A percentile compares a stretch with the other conserved stretches of the same genome.
These are phyloP conservation scores for Pristionchus exspectatus DNA, from an alignment of 2,888 invertebrate species.

Conservation along the genomic window DNA sequence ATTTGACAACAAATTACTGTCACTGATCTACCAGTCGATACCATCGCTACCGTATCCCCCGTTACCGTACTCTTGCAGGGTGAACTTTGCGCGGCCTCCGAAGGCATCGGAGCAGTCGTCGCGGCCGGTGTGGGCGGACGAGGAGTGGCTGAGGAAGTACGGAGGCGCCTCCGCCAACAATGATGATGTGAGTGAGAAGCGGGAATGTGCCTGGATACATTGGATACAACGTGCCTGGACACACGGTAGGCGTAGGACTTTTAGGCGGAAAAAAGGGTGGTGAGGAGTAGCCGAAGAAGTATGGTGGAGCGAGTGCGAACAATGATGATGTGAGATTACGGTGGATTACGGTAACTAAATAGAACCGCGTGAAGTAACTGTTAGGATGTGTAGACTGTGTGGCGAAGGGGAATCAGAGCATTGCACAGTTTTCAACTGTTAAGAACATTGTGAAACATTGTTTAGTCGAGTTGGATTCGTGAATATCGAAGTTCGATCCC, in stretches of 20 bases:
- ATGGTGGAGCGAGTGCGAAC: conserved; percentile 56
- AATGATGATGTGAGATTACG: conserved; percentile 53
- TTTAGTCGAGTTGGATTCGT: neutral
- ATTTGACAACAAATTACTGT: too few relatives aligned
- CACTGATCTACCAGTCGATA: neutral
- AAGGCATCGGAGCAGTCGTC: conserved; percentile 90
- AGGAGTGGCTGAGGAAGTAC: conserved; percentile 97
- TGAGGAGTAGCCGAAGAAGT: too few relatives aligned
- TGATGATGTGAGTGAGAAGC: conserved; percentile 46
- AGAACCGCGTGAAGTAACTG: too few relatives aligned
- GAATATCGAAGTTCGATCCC: neutral
- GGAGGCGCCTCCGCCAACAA: conserved; percentile 79
- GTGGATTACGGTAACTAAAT: neutral
- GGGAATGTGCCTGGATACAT: neutral
- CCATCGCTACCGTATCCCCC: neutral
- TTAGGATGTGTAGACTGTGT: too few relatives aligned
- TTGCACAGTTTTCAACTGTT: neutral
- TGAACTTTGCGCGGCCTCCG: conserved; percentile 95
- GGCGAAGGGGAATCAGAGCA: neutral
- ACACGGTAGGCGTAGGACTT: too few relatives aligned
- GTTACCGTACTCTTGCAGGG: conserved; percentile 57
- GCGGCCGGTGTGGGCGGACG: conserved; percentile 93
- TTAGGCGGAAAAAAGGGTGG: too few relatives aligned
- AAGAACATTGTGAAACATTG: neutral
- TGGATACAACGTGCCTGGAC: neutral